These are phyloP conservation scores for Myotis planiceps DNA, from an alignment of 2,797 vertebrate genomes.

Conservation along the genomic window DNA sequence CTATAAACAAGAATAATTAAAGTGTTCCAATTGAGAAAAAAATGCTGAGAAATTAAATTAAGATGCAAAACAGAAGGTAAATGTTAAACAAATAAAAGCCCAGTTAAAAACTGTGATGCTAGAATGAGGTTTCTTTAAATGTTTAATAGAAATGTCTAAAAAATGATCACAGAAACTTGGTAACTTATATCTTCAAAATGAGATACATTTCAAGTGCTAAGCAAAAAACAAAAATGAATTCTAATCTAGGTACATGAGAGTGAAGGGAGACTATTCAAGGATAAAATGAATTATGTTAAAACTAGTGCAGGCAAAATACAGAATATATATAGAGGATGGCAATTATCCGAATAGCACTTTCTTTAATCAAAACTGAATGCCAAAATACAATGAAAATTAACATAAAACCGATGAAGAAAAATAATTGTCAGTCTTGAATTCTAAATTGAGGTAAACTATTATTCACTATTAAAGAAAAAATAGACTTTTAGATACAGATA, in stretches of 20 bases:
- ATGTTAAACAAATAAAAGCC: not conserved
- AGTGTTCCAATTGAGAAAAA: not conserved
- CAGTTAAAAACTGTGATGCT: not conserved
- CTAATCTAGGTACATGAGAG: not conserved
- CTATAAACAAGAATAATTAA: not conserved
- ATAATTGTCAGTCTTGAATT: not conserved
- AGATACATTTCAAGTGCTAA: not conserved
- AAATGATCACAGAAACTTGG: not conserved
- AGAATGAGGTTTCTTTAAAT: not conserved
- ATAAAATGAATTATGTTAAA: not conserved
- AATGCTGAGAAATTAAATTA: conserved; percentile 5
- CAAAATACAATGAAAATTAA: not conserved
- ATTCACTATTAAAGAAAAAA: not conserved
- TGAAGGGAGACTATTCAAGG: not conserved
- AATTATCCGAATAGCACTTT: not conserved
- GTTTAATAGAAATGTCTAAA: not conserved
- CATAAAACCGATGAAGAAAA: not conserved
- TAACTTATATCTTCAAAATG: not conserved
- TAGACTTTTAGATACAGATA: fast-evolving
- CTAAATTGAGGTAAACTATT: not conserved
- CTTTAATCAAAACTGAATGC: not conserved
- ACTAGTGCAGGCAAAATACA: not conserved
- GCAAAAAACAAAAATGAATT: not conserved
- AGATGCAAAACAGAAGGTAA: not conserved
- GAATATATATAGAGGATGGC: not conserved